Evolutionary conservation across 2,113 vertebrate genomes (phyloP), one percentile per base, ranked within the genome.

Genomic region (Plecturocebus donacophilus): DNA sequence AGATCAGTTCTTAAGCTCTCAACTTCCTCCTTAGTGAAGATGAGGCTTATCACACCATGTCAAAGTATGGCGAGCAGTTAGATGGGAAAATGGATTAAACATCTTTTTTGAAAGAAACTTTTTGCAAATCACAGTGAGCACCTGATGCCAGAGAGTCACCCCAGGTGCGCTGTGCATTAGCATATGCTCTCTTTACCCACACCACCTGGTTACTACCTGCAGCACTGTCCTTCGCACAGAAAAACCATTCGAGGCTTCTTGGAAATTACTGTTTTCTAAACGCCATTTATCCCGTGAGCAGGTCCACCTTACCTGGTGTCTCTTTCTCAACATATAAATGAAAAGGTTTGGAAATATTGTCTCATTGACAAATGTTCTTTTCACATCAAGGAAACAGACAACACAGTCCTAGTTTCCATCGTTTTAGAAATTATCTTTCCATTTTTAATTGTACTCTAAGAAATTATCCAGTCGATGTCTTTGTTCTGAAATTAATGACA

Each of bases 1-100:
- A 87, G 84, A 13, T 96, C 94, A 45, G 93, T 98, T 45, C 71
- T 38, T 45, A 14, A 27, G 7, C 6, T 76, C 19, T 82, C 40
- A 32, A 2, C 45, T 56, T 52, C 73, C 47, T 66, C 54, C 56
- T 70, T 54, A 45, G 66, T 58, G 56, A 76, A 35, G 56, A 66
- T 27, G 52, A 85, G 14, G 20, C 4, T 79, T 73, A n/a, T 73
- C 61, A 27, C 6, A 14, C 42, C n/a, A 8, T 64, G 52, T 79
- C 49, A 38, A 83, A 81, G 23, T 27, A 76, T 45, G 40, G 61
- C 19, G 25, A 45, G 17, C 66, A 40, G 25, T 83, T 64, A 40
- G 2, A 25, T 73, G 68, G 45, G 10, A 49, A 90, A 79, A 47
- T 16, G 40, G 49, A 83, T 45, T 10, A n/a, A 5, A 66, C 8